Evolutionary conservation across 1,140 invertebrate genomes (phyloP), one percentile per base, ranked within the genome.

Genomic region (Diabrotica undecimpunctata): DNA sequence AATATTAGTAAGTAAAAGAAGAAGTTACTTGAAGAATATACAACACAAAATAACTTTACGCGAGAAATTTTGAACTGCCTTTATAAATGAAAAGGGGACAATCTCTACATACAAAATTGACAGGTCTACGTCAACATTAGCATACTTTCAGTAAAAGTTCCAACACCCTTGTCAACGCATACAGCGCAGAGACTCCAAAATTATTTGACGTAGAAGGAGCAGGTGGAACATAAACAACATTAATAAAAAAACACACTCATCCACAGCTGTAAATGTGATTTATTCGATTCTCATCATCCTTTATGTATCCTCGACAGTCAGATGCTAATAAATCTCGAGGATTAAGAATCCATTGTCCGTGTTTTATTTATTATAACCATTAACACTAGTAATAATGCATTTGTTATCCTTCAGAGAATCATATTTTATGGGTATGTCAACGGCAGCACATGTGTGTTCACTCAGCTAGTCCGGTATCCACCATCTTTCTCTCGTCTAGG

Each of bases 381-480:
- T 78, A 78, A 78, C 76, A 78, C 75, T 74, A 74, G 74, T 77
- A 75, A 78, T 78, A 78, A 78, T 78, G 76, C 76, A 75, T 78
- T 78, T 75, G 76, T 78, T 77, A 77, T 77, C 74, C 74, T 77
- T 76, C 74, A 69, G 72, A 74, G 71, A 61, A 72, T 75, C 74
- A 76, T 77, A 76, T 77, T 77, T 77, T 75, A 77, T 73, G 66
- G 65, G 51, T 61, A 55, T 68, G 76, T 76, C 74, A 72, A 70
- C 69, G 67, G 70, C 70, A 75, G 74, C 71, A 74, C 71, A 68
- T 72, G 68, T 71, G 62, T 70, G 67, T 54, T 62, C 61, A 62
- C 61, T 62, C 61, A 62, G 53, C 61, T 54, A 62, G 36, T 13
- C 51, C 53, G 13, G 51, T 62, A 62, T 54, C 50, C 61, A 54